Evolutionary conservation across 2,113 vertebrate genomes (phyloP).

Genomic region (Polypterus senegalus): DNA sequence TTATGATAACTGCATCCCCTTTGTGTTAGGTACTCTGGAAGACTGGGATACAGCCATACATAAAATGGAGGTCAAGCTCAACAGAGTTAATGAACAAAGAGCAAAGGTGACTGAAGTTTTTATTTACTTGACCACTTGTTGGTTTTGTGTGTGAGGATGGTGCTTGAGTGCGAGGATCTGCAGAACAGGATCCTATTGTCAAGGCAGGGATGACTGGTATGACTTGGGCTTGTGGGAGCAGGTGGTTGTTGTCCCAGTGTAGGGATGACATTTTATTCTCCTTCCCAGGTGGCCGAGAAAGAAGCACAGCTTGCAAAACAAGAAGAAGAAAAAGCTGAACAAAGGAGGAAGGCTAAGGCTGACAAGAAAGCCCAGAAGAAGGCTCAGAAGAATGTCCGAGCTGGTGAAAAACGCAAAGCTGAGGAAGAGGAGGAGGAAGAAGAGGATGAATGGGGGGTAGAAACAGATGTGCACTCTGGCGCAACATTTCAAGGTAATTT

Average conservation of each 20-base stretch:
- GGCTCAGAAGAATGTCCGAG: constrained; percentile 40
- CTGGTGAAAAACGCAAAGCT: constrained; percentile 60
- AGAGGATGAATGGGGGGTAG: constrained; percentile 59
- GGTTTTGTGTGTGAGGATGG: no score
- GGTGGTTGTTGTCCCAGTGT: no score
- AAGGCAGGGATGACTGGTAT: no score
- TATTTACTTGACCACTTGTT: no score
- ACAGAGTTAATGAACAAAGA: constrained; percentile 77
- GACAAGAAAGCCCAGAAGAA: constrained; percentile 76
- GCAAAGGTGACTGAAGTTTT: constrained; percentile 52
- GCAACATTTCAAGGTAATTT: no score
- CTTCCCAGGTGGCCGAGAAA: constrained; percentile 68
- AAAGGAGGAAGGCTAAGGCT: constrained; percentile 55
- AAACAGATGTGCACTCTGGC: constrained; percentile 45
- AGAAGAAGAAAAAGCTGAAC: constrained; percentile 66
- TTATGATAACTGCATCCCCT: not conserved
- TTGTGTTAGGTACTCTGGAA: constrained; percentile 67
- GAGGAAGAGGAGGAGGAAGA: constrained; percentile 47
- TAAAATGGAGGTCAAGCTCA: constrained; percentile 75
- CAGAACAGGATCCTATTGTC: no score
- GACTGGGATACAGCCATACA: constrained; percentile 88
- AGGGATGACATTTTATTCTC: no score
- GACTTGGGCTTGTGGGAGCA: no score
- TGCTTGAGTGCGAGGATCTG: no score
- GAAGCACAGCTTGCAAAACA: constrained; percentile 68